Base-by-base conservation (phyloP, 1,140 invertebrate genomes). In the Danaus plexippus region DNA sequence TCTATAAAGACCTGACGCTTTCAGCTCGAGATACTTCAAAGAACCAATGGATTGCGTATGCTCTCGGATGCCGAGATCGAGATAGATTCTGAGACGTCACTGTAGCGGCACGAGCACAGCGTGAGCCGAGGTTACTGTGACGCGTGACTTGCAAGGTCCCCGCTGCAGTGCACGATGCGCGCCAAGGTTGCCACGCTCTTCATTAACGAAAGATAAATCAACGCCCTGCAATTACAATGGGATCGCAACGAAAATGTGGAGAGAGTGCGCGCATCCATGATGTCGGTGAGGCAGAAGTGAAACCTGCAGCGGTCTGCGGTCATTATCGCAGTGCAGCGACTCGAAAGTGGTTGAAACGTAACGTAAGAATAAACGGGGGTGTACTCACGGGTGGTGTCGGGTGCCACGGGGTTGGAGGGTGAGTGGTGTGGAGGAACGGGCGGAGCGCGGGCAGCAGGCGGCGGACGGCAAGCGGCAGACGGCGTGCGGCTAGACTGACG, bases 141-240 rank as follows among this genome's bases (percentile, higher is more conserved):
- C 83, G 83, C 81, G 83, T 86, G 83, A 85, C 83, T 86, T 86
- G 83, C 83, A 85, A 86, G 83, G 83, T 85, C 79, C 70, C 74
- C 75, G 81, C 75, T 86, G 83, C 83, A 86, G 78, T 86, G 81
- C 81, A 81, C 80, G 81, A 86, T 85, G 83, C 81, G 22, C 22
- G 77, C 81, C 83, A 86, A 86, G 83, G 83, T 86, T 86, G 83
- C 74, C 68, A 76, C 76, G 71, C 72, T 77, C 71, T 73, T 80
- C 69, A 54, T 66, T 68, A 68, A 66, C 64, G 62, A 71, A 63
- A 75, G 60, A 77, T 61, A 69, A 77, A 72, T 63, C 64, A 68
- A 74, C 66, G 57, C 55, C 63, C 64, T 58, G 41, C 46, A n/a
- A 55, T 32, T 32, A 46, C 15, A 48, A 47, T 48, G 43, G 22